Conservation (phyloP, 2,888 invertebrate genomes). For the Drosophila recens region DNA sequence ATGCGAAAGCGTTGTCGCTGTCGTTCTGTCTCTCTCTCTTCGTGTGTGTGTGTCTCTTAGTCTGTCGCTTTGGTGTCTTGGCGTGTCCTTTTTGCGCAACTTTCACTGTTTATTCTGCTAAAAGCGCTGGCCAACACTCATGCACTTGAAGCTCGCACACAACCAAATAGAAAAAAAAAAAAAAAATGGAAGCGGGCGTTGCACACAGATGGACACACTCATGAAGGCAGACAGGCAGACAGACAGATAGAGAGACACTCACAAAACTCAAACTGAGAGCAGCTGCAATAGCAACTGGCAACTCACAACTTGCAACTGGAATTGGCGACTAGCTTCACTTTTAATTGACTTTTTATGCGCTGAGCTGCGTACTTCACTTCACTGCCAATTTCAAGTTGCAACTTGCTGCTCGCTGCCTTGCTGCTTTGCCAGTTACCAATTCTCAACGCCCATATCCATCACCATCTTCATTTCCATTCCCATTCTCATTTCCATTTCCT, state of each 20-base stretch:
- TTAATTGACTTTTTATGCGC: constrained; percentile 83
- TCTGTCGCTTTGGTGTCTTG: constrained; percentile 58
- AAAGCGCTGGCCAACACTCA: constrained; percentile 79
- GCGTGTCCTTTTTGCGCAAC: constrained; percentile 78
- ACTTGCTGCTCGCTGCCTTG: constrained; percentile 18
- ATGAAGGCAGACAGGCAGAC: background rate
- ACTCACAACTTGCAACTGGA: constrained; percentile 54
- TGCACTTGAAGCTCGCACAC: constrained; percentile 67
- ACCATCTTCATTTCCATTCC: background rate
- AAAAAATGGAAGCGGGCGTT: constrained; percentile 2
- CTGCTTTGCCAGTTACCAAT: constrained; percentile 10
- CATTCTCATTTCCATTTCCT: background rate
- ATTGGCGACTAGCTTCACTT: constrained; percentile 62
- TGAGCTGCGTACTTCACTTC: constrained; percentile 66
- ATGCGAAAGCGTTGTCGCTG: constrained; percentile 57
- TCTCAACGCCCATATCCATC: constrained; percentile 6
- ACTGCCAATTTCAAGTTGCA: constrained; percentile 53
- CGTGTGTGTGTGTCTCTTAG: constrained; percentile 6
- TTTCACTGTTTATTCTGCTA: constrained; percentile 81
- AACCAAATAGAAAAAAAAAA: constrained; percentile 6
- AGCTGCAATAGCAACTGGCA: constrained; percentile 68
- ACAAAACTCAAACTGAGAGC: constrained; percentile 61
- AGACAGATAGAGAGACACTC: constrained; percentile 16
- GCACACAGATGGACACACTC: constrained; percentile 25
- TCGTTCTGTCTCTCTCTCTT: constrained; percentile 17